These are phyloP conservation scores for Champsocephalus esox DNA, from an alignment of 2,797 vertebrate species.

Conservation along the genomic window DNA sequence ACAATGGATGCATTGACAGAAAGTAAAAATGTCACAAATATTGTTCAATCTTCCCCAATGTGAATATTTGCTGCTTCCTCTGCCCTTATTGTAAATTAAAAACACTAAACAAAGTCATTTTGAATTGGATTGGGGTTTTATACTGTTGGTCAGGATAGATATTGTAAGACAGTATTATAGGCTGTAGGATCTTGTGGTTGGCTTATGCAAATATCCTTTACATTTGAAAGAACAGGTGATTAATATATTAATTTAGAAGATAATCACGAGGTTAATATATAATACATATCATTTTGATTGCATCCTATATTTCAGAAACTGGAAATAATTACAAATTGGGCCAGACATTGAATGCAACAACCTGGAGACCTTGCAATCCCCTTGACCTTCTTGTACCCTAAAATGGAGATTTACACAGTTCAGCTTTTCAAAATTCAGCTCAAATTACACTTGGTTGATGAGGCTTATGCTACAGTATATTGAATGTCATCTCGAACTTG, in stretches of 20 bases:
- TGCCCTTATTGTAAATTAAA: background rate
- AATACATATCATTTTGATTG: background rate
- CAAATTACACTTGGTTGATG: slow-evolving; percentile 66
- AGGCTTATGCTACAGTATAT: slow-evolving; percentile 72
- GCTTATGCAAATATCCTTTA: background rate
- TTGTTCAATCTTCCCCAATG: background rate
- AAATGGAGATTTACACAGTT: slow-evolving; percentile 51
- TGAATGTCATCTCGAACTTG: slow-evolving; percentile 76
- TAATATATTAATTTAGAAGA: background rate
- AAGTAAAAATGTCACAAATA: background rate
- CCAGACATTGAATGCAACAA: background rate
- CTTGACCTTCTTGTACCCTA: slow-evolving; percentile 65
- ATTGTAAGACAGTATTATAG: background rate
- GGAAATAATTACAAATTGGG: background rate
- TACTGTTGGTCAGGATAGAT: background rate
- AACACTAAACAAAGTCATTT: background rate
- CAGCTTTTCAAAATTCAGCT: slow-evolving; percentile 55
- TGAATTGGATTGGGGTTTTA: background rate
- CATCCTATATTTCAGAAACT: background rate
- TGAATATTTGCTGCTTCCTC: background rate
- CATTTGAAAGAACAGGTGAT: background rate
- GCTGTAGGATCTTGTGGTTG: background rate
- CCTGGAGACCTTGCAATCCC: slow-evolving; percentile 59
- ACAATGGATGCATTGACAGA: background rate
- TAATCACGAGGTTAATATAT: background rate